These are phyloP conservation scores for Parnassius glacialis DNA, from an alignment of 2,888 invertebrate genomes.

Conservation along the genomic window DNA sequence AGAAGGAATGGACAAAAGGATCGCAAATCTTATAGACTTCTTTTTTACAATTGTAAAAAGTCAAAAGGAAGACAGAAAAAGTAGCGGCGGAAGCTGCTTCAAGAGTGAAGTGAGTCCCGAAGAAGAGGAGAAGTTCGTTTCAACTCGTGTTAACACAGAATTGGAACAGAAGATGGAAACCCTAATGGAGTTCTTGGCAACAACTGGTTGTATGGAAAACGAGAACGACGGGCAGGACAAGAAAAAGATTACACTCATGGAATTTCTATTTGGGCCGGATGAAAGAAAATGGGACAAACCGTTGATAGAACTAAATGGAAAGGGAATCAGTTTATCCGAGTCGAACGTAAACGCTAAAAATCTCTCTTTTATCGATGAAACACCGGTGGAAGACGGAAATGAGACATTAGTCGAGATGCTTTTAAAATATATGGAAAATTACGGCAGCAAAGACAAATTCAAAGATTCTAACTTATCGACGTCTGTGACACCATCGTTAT, in stretches of 20 bases:
- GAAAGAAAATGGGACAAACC: constrained; percentile 54
- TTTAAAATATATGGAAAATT: constrained; percentile 73
- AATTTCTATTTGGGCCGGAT: constrained; percentile 70
- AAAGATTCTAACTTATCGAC: constrained; percentile 46
- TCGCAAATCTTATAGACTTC: constrained; percentile 74
- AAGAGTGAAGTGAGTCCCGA: constrained; percentile 64
- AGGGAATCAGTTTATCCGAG: constrained; percentile 58
- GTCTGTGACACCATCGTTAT: constrained; percentile 62
- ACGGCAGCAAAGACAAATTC: constrained; percentile 52
- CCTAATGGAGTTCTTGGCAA: constrained; percentile 70
- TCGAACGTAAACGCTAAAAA: constrained; percentile 64
- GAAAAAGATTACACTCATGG: constrained; percentile 74
- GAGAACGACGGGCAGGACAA: constrained; percentile 49
- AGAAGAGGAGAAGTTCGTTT: constrained; percentile 51
- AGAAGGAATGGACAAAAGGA: constrained; percentile 63
- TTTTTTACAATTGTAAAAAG: constrained; percentile 76
- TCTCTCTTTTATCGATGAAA: constrained; percentile 70
- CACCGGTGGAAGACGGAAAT: constrained; percentile 64
- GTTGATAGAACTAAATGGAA: constrained; percentile 55
- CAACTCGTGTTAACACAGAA: constrained; percentile 62
- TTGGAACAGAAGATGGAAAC: constrained; percentile 77
- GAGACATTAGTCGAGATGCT: constrained; percentile 72
- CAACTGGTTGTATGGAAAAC: constrained; percentile 67
- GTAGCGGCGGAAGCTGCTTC: constrained; percentile 69
- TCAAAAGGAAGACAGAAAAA: constrained; percentile 67